Evolutionary conservation across 2,797 vertebrate genomes (phyloP).

Genomic region (Sebastes vulpes): DNA sequence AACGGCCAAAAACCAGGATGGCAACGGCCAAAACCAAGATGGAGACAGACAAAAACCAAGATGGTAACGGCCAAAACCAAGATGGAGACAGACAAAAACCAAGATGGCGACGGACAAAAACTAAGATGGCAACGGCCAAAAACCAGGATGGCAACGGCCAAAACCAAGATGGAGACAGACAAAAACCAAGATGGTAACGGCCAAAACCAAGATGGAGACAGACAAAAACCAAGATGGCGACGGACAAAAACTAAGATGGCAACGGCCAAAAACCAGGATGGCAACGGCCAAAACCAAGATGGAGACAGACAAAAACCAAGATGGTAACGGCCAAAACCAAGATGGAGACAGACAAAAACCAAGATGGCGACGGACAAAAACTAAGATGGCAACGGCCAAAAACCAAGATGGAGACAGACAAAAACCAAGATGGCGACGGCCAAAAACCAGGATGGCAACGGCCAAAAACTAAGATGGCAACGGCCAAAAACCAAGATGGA

Average conservation of each 20-base stretch:
- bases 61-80: accelerated
- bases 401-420: accelerated
- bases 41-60: no score
- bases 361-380: accelerated
- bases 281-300: no score
- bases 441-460: no score
- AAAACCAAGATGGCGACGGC: no score
- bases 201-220: accelerated
- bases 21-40: accelerated
- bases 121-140: accelerated
- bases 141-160: accelerated
- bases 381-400: accelerated
- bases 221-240: no score
- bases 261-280: accelerated
- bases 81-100: accelerated
- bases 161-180: no score
- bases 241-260: accelerated
- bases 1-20: no score
- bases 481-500: accelerated
- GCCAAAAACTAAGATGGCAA: accelerated
- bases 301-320: accelerated
- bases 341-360: accelerated
- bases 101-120: accelerated
- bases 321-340: accelerated
- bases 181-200: no score